Base-by-base conservation (phyloP, 2,888 invertebrate species). In the Phrixothrix hirtus region DNA sequence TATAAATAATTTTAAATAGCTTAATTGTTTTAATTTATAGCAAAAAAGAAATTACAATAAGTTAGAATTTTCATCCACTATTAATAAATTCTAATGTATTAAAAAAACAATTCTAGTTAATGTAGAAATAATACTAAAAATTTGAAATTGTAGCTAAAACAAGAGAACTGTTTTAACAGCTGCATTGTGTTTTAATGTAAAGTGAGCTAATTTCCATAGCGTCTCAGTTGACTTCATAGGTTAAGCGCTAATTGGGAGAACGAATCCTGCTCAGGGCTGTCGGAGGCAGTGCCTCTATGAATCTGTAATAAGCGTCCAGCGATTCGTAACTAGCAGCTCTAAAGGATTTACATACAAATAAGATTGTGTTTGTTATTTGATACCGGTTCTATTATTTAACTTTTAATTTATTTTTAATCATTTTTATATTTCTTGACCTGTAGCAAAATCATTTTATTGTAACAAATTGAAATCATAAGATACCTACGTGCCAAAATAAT, bases 321-420 rank as follows among this genome's bases (percentile, higher is more conserved):
- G 64, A 62, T 65, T 65, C 62, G 58, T 62, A 62, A 62, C 62
- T 58, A 61, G 51, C 61, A 63, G 58, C 62, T 64, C 59, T 50
- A 58, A 47, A 61, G 65, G 65, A 67, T 67, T 67, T 67, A 64
- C 67, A 67, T 67, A 66, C 67, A 67, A 67, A 67, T 66, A 65
- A 64, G 64, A 64, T 58, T 64, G 49, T 36, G 46, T 49, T 48
- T 45, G 45, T 49, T 54, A 44, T 44, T 39, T 44, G 49, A 44
- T 49, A 44, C 30, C 45, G 44, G 44, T 35, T 49, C 54, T 44
- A 45, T 54, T 49, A 49, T 49, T 54, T 45, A 54, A 30, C 32
- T 32, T 45, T 41, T 29, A 35, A n/a, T n/a, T n/a, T n/a, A n/a
- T n/a, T n/a, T n/a, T n/a, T n/a, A n/a, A n/a, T n/a, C n/a, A n/a